phyloP scores from a whole-genome alignment of 2,888 invertebrate genomes.

The Acleris sparsana region DNA sequence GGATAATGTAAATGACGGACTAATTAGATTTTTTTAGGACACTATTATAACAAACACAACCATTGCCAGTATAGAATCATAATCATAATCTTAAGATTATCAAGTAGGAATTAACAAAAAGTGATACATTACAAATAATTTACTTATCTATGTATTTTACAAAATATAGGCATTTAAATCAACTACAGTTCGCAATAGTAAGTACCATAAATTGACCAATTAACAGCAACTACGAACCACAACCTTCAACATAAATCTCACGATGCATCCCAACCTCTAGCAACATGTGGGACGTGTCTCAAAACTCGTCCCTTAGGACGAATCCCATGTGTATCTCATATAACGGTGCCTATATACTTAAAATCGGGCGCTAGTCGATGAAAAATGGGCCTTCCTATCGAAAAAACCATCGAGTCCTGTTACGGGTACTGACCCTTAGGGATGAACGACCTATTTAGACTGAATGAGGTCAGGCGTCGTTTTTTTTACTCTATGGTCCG shows the following conservation, averaged over 20 bases:
- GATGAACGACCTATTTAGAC: conserved; percentile 80
- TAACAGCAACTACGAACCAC: no score
- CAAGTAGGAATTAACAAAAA: no score
- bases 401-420: conserved; percentile 78
- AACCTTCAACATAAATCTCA: conserved; percentile 11
- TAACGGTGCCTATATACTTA: conserved; percentile 78
- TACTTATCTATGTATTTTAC: no score
- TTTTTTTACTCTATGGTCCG: conserved; percentile 45
- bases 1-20: no score
- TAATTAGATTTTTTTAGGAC: no score
- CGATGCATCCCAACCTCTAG: conserved; percentile 12
- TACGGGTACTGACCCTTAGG: conserved; percentile 76
- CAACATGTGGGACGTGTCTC: conserved; percentile 45
- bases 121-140: no score
- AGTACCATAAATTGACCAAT: no score
- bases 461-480: conserved; percentile 68
- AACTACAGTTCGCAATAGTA: no score
- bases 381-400: conserved; percentile 70
- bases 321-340: conserved; percentile 50
- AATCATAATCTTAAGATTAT: no score
- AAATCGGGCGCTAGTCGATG: conserved; percentile 76
- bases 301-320: conserved; percentile 47
- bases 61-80: no score
- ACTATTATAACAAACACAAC: no score
- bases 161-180: no score